Evolutionary conservation across 2,113 vertebrate species (phyloP).

Genomic region (Coptodon bakossiorum): DNA sequence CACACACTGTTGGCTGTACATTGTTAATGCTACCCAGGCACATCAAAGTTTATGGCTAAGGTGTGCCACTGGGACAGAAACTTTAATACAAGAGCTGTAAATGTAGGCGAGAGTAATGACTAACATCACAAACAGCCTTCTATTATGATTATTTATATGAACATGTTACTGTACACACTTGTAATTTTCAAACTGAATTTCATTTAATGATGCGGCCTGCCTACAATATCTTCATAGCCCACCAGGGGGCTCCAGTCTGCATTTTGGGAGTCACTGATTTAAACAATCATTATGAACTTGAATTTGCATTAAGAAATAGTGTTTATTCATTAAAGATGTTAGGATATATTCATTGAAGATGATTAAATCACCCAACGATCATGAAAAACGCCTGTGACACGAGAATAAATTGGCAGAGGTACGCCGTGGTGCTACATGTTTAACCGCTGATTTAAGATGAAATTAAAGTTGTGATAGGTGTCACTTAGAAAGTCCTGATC

Average conservation of each 20-base stretch:
- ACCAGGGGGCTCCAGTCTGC: background rate
- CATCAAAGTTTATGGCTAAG: background rate
- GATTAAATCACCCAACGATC: background rate
- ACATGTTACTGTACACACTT: background rate
- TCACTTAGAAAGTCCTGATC: background rate
- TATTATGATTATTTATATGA: background rate
- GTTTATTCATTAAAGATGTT: background rate
- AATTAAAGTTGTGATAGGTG: background rate
- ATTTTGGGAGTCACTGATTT: background rate
- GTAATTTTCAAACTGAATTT: background rate
- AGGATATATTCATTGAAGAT: background rate
- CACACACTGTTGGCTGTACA: background rate
- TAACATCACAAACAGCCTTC: background rate
- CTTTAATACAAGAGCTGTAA: background rate
- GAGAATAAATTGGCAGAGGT: background rate
- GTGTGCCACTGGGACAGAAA: background rate
- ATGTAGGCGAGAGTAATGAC: background rate
- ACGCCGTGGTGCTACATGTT: background rate
- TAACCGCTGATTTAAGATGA: background rate
- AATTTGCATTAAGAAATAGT: background rate
- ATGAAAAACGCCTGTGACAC: background rate
- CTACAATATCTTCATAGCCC: background rate
- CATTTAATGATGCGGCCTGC: background rate
- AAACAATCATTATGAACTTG: background rate
- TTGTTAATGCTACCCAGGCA: background rate